Evolutionary conservation across 1,140 invertebrate species (phyloP), one percentile per base, ranked within the genome.

Genomic region (Asbolus verrucosus): DNA sequence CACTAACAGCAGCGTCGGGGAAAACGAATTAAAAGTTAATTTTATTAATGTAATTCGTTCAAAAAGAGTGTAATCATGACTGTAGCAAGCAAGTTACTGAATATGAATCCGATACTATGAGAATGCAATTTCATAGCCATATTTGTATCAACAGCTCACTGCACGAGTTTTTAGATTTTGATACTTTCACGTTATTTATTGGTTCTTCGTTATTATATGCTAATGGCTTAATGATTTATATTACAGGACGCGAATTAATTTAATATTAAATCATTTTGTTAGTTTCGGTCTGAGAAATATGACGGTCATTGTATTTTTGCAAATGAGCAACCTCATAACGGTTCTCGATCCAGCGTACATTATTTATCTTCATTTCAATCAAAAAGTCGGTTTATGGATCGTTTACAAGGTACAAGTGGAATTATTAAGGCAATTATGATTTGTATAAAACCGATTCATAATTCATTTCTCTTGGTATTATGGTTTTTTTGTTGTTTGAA

Each of bases 251-350:
- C n/a, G 21, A 54, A 11, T 54, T 50, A 19, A 50, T 50, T 50
- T n/a, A 13, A 21, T 50, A 50, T 50, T 54, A 54, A 27, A 54
- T 54, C 46, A 54, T 54, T 54, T 54, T 54, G 46, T 54, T 54
- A 54, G 46, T 54, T 54, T 54, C 46, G 46, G 46, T 54, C 46
- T 54, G 21, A 54, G 46, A 27, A 27, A 27, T 54, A 54, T 54
- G 46, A 30, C 27, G 46, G 46, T 54, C 46, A 54, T 54, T 54
- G 46, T 54, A 54, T 54, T 54, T 54, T 54, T 21, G 46, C 46
- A 54, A 54, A 54, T 54, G 46, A 54, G 46, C 19, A 54, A 14
- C 27, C 21, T 54, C 21, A n/a, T 54, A 54, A 54, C 46, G 46
- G 46, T 54, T 54, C 14, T 27, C n/a, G 8, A 54, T 54, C 16